Base-by-base conservation (phyloP, 2,113 vertebrate genomes). In the Lepidothrix coronata region DNA sequence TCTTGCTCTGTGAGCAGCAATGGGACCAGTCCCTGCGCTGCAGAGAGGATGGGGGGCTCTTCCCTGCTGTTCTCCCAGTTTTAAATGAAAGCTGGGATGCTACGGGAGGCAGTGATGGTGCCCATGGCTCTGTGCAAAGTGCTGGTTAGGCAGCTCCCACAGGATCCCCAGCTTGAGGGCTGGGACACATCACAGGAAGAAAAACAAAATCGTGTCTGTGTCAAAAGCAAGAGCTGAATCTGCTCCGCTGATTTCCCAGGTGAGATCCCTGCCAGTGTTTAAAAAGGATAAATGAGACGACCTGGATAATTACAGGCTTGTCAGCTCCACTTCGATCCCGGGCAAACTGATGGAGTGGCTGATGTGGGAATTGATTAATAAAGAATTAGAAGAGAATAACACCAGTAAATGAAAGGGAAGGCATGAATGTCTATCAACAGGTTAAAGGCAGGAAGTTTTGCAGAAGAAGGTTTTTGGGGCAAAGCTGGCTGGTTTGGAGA, bases 271-370 rank as follows among this genome's bases (percentile, higher is more conserved):
- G 88, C 73, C 76, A 57, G 1, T 9, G 5, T 91, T 87, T 95
- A 72, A 90, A 74, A 48, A 78, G 91, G 88, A 92, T 95, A 88
- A 94, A 95, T 88, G 92, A 86, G 88, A 88, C 35, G 76, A 89
- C 92, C 85, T 91, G 90, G 88, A 74, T 96, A 96, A 96, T 96
- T 94, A 96, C 80, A 72, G 88, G n/a, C 79, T 86, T 93, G 85
- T 91, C 96, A 87, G 70, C 85, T 95, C 86, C 31, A 14, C 76
- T 94, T 95, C 23, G 52, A 92, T 91, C 54, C 76, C 0, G 0
- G 65, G 80, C 70, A 78, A 33, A 65, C 43, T 78, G 92, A 93
- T 85, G 80, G 85, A 94, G 88, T 74, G 88, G 79, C 83, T 85
- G 92, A 89, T 30, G 80, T 59, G 80, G 95, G 93, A 66, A 91